A percentile compares a stretch with the other conserved stretches of the same genome.
Conservation (phyloP, 1,140 invertebrate genomes). For the Proctacanthus coquilletti region DNA sequence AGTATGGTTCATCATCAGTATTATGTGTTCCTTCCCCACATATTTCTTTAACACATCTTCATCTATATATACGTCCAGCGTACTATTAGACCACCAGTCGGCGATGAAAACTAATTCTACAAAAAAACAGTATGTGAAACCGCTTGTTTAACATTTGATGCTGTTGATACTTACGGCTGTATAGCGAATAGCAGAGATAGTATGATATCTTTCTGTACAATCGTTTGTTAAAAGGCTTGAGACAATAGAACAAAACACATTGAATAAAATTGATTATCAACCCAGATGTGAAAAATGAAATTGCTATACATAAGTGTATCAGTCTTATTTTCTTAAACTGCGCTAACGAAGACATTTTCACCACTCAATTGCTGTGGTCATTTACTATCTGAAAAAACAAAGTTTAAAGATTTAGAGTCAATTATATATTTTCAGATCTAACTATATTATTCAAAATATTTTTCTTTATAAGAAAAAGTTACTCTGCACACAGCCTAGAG, state of each 20-base stretch:
- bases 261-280: slow-evolving; percentile 73
- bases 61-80: slow-evolving; percentile 58
- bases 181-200: slow-evolving; percentile 76
- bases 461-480: no score
- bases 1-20: slow-evolving; percentile 86
- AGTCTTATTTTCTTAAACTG: slow-evolving; percentile 28
- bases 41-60: slow-evolving; percentile 61
- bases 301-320: slow-evolving; percentile 66
- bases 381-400: no score
- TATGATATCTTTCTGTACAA: slow-evolving; percentile 83
- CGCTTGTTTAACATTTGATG: background rate
- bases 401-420: no score
- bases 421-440: no score
- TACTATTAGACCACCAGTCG: slow-evolving; percentile 82
- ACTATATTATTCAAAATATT: no score
- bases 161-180: slow-evolving; percentile 65
- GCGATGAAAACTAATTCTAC: slow-evolving; percentile 80
- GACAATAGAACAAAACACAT: slow-evolving; percentile 52
- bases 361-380: no score
- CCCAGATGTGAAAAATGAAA: slow-evolving; percentile 80
- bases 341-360: no score
- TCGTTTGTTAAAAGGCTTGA: slow-evolving; percentile 57
- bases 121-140: slow-evolving; percentile 5
- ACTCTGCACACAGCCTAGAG: no score
- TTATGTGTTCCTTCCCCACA: slow-evolving; percentile 76